phyloP scores from a whole-genome alignment of 2,113 vertebrate genomes.

The Lampris megalopsis region DNA sequence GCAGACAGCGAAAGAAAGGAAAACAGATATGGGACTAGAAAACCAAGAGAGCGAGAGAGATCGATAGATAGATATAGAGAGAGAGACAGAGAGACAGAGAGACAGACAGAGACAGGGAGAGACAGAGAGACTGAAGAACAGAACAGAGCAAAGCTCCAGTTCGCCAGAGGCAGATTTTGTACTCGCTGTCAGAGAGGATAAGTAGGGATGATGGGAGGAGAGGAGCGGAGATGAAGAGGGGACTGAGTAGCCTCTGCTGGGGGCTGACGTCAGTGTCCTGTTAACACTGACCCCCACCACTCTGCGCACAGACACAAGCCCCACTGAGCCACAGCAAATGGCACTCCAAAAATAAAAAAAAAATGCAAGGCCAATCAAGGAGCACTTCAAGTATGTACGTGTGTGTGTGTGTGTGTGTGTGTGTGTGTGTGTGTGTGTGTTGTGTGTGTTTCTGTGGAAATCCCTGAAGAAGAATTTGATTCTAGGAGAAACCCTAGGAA shows the following conservation, averaged over 20 bases:
- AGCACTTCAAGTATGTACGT: conserved; percentile 25
- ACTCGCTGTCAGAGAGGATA: conserved; percentile 42
- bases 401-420: conserved; percentile 4
- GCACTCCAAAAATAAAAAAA: conserved; percentile 37
- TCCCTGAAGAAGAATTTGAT: not conserved
- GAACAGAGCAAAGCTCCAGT: conserved; percentile 16
- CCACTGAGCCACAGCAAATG: conserved; percentile 49
- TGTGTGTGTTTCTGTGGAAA: not conserved
- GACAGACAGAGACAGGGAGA: conserved; percentile 8
- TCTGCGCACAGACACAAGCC: conserved; percentile 26
- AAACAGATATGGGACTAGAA: not conserved
- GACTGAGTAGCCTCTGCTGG: conserved; percentile 5
- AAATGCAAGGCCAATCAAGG: conserved; percentile 49
- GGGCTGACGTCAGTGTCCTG: conserved; percentile 31
- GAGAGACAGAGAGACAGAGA: conserved; percentile 5
- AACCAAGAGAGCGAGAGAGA: not conserved
- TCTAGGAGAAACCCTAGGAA: not conserved
- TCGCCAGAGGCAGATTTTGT: conserved; percentile 48
- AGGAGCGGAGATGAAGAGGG: not conserved
- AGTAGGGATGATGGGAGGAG: conserved; percentile 1
- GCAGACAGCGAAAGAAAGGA: not conserved
- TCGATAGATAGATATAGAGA: not conserved
- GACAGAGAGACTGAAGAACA: not conserved
- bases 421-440: conserved; percentile 13
- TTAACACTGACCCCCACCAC: conserved; percentile 17